Percentiles rank a stretch among this genome's conserved stretches.
These are phyloP conservation scores for Passer montanus DNA, from an alignment of 2,113 vertebrate species.

Conservation along the genomic window DNA sequence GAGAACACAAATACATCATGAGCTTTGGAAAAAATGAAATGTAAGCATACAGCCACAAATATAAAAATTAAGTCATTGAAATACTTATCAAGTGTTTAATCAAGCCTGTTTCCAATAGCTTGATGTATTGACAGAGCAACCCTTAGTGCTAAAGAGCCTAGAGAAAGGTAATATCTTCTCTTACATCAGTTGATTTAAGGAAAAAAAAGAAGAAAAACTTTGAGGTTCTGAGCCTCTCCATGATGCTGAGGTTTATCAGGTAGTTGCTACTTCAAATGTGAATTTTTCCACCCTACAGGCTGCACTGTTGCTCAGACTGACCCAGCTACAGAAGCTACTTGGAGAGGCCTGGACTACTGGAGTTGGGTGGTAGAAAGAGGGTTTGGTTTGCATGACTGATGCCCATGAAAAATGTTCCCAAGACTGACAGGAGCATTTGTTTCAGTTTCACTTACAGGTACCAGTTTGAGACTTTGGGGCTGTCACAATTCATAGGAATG, in stretches of 20 bases:
- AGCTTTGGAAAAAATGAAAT: not conserved
- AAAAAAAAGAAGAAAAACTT: not conserved
- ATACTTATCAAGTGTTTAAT: rapidly evolving
- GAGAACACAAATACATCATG: rapidly evolving
- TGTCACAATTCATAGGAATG: not conserved
- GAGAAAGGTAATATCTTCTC: not conserved
- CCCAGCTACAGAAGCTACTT: not conserved
- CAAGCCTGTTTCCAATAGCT: not conserved
- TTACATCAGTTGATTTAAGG: not conserved
- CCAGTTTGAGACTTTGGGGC: not conserved
- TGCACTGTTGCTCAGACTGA: not conserved
- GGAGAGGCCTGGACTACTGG: not conserved
- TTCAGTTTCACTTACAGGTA: not conserved
- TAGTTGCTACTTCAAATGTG: not conserved
- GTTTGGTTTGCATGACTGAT: not conserved
- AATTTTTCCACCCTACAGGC: not conserved
- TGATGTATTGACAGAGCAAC: not conserved
- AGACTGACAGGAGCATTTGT: not conserved
- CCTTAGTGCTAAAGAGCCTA: not conserved
- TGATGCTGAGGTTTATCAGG: not conserved
- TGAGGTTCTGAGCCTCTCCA: not conserved
- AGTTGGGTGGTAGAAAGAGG: not conserved
- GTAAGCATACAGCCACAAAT: not conserved
- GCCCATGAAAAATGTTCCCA: not conserved
- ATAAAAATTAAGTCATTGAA: not conserved